Conservation (phyloP, 2,113 vertebrate species). For the Columbina picui region DNA sequence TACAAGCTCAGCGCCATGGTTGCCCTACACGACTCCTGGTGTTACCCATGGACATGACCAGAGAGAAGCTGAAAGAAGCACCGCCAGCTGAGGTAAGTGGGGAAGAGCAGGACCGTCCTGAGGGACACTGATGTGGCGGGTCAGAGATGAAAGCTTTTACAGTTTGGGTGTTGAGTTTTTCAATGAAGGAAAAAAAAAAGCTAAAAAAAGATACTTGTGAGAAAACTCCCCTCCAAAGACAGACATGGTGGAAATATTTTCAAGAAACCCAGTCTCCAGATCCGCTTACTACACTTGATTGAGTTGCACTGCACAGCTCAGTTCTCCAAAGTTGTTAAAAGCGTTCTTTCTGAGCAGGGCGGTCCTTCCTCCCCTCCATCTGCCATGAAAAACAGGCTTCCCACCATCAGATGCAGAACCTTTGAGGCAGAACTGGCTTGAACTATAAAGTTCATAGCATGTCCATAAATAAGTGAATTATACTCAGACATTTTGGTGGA, state of each 20-base stretch:
- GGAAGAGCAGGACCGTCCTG: neutral
- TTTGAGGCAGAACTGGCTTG: neutral
- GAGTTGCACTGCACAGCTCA: neutral
- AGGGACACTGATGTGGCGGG: neutral
- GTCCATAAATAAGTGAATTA: slow-evolving; percentile 61
- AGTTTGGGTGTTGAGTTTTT: neutral
- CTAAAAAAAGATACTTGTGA: neutral
- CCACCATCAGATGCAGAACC: neutral
- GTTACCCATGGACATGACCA: fast-evolving
- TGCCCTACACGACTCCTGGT: neutral
- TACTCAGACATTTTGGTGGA: slow-evolving; percentile 50
- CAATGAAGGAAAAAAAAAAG: neutral
- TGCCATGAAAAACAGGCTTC: slow-evolving; percentile 39
- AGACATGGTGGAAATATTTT: neutral
- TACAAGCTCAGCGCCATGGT: neutral
- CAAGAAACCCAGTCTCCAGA: neutral
- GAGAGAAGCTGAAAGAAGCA: neutral
- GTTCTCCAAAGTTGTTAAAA: neutral
- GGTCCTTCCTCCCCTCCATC: neutral
- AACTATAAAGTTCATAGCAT: slow-evolving; percentile 36
- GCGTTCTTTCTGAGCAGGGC: neutral
- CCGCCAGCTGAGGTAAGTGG: neutral
- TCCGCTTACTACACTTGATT: neutral
- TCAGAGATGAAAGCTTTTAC: neutral
- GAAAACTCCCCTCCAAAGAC: neutral